Percentiles rank a stretch among this genome's conserved stretches.
phyloP scores from a whole-genome alignment of 2,797 vertebrate species.

The Microctenopoma lineatum region DNA sequence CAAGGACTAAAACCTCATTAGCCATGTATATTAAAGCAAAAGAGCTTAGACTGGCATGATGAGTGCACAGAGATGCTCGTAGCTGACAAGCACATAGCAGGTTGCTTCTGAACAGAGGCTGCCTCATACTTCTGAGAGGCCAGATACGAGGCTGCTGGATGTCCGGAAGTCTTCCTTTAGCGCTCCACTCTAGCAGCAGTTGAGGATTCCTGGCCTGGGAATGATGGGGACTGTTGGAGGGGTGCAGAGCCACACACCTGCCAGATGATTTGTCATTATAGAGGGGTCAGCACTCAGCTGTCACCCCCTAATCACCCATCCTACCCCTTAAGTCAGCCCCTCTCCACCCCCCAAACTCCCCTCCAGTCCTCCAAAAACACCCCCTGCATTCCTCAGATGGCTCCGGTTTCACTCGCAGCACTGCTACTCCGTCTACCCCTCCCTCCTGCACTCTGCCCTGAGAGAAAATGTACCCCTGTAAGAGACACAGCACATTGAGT shows the following conservation, averaged over 20 bases:
- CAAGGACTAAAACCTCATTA: conserved; percentile 65
- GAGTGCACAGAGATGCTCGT: conserved; percentile 33
- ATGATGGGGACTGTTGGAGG: conserved; percentile 54
- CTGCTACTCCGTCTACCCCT: conserved; percentile 81
- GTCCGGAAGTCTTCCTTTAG: conserved; percentile 86
- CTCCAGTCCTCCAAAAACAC: conserved; percentile 72
- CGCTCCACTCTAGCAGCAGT: conserved; percentile 66
- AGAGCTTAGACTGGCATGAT: conserved; percentile 24
- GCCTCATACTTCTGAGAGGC: conserved; percentile 42
- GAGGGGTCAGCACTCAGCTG: conserved; percentile 88
- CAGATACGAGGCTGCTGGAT: conserved; percentile 56
- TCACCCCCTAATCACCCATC: conserved; percentile 87
- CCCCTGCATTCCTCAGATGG: conserved; percentile 79
- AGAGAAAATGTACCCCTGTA: conserved; percentile 77
- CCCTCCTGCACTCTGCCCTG: conserved; percentile 73
- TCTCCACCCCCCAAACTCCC: conserved; percentile 69
- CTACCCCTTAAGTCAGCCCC: conserved; percentile 71
- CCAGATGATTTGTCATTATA: conserved; percentile 89
- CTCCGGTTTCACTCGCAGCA: conserved; percentile 82
- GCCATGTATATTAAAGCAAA: conserved; percentile 52
- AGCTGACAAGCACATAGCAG: conserved; percentile 36
- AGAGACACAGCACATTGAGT: conserved; percentile 69
- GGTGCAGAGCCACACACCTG: conserved; percentile 84
- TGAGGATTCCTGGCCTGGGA: conserved; percentile 72
- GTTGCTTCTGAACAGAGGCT: conserved; percentile 41